Conservation (phyloP, 2,113 vertebrate genomes). For the Potamarius usumacintae region DNA sequence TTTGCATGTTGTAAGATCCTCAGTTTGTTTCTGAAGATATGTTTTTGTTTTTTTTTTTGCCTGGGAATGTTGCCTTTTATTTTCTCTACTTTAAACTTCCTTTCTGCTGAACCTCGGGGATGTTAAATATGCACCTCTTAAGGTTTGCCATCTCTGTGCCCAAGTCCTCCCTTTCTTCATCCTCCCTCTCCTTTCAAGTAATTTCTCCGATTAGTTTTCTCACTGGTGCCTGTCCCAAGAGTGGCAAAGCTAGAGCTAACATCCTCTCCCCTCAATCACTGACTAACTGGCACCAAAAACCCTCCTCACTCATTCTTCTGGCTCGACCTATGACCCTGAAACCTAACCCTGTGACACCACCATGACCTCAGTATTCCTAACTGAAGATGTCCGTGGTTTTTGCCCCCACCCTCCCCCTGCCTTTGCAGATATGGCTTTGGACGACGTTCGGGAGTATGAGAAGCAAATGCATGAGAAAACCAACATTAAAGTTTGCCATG, state of each 20-base stretch:
- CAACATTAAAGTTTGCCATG: constrained; percentile 99
- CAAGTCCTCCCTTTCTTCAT: constrained; percentile 26
- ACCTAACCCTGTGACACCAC: constrained; percentile 47
- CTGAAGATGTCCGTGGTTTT: constrained; percentile 80
- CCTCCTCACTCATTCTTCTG: constrained; percentile 1
- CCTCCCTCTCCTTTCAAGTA: constrained; percentile 11
- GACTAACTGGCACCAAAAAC: neutral
- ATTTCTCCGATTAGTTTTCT: constrained; percentile 38
- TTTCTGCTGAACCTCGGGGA: neutral
- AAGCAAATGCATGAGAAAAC: constrained; percentile 99
- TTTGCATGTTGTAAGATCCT: constrained; percentile 18
- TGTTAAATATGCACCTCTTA: neutral
- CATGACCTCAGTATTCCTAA: constrained; percentile 59
- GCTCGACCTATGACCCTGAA: constrained; percentile 46
- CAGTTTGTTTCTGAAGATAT: neutral
- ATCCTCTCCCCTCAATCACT: constrained; percentile 38
- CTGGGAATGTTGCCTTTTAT: constrained; percentile 30
- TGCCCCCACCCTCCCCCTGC: constrained; percentile 65
- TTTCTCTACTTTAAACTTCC: neutral
- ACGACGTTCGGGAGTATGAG: constrained; percentile 97
- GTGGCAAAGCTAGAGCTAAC: constrained; percentile 29
- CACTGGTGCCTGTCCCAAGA: constrained; percentile 11
- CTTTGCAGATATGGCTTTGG: constrained; percentile 99
- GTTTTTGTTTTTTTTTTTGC: neutral
- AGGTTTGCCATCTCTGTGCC: neutral